phyloP scores from a whole-genome alignment of 1,140 invertebrate genomes.

The Drosophila lini region DNA sequence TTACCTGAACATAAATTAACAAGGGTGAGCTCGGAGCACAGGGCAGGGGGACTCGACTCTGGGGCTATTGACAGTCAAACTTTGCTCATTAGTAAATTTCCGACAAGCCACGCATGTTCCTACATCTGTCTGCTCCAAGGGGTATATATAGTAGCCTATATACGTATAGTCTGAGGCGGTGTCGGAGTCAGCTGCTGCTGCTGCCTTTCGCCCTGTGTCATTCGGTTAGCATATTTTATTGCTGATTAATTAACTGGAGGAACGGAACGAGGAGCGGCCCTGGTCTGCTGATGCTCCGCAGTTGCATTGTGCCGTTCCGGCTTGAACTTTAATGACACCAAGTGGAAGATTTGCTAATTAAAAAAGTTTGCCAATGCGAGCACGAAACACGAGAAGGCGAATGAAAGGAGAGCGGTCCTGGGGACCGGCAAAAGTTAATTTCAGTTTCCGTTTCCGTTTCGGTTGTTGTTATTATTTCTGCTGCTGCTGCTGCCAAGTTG shows the following conservation, averaged over 20 bases:
- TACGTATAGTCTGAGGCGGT: neutral
- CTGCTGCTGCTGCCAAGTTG: slow-evolving; percentile 2
- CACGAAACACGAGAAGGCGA: slow-evolving; percentile 18
- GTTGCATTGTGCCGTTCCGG: slow-evolving; percentile 48
- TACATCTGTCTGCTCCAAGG: slow-evolving; percentile 26
- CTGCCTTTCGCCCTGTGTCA: slow-evolving; percentile 46
- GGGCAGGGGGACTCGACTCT: neutral
- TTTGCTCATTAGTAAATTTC: slow-evolving; percentile 80
- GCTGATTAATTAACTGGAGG: slow-evolving; percentile 76
- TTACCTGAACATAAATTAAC: slow-evolving; percentile 72
- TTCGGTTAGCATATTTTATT: slow-evolving; percentile 73
- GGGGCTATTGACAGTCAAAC: slow-evolving; percentile 58
- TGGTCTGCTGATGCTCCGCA: slow-evolving; percentile 24
- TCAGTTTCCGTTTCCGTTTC: neutral
- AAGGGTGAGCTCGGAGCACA: slow-evolving; percentile 14
- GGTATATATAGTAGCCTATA: neutral
- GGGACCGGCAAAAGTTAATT: slow-evolving; percentile 22
- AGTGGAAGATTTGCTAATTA: slow-evolving; percentile 72
- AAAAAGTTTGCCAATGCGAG: slow-evolving; percentile 65
- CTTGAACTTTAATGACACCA: slow-evolving; percentile 60
- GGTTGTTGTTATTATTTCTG: neutral
- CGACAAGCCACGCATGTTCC: slow-evolving; percentile 54
- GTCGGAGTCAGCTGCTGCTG: slow-evolving; percentile 13
- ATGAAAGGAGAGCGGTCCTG: slow-evolving; percentile 6
- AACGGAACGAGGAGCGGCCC: slow-evolving; percentile 12